phyloP scores from a whole-genome alignment of 2,888 invertebrate genomes.

The Andrena flavipes region DNA sequence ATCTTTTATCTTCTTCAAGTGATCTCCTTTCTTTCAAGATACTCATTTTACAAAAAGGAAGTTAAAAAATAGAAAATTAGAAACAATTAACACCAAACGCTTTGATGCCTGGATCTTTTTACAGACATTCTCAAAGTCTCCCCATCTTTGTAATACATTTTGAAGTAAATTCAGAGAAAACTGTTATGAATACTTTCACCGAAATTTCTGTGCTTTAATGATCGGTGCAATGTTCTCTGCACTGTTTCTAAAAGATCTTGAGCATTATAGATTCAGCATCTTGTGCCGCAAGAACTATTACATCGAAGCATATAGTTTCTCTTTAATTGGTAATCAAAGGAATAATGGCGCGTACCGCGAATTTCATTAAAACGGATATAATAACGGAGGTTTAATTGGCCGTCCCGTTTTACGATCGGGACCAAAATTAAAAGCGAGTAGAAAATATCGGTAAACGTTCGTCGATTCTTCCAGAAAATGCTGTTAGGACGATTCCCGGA shows the following conservation, averaged over 20 bases:
- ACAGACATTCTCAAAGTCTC: too few species aligned
- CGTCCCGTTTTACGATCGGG: not conserved
- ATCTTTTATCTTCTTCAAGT: too few species aligned
- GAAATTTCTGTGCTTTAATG: too few species aligned
- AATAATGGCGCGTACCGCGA: slow-evolving; percentile 6
- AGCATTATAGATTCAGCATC: too few species aligned
- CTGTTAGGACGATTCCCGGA: slow-evolving; percentile 18
- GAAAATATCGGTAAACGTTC: not conserved
- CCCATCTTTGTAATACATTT: too few species aligned
- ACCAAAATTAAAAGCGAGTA: slow-evolving; percentile 12
- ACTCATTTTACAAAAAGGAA: not conserved
- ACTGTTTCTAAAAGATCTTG: too few species aligned
- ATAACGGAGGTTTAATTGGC: slow-evolving; percentile 21
- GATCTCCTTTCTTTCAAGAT: too few species aligned
- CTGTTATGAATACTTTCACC: too few species aligned
- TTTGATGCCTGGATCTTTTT: too few species aligned
- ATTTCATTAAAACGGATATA: slow-evolving; percentile 11
- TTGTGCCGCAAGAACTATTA: not conserved
- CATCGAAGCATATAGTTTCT: slow-evolving; percentile 9
- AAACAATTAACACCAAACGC: not conserved
- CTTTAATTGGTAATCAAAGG: slow-evolving; percentile 34
- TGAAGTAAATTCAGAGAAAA: too few species aligned
- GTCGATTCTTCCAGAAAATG: slow-evolving; percentile 35
- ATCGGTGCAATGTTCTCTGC: too few species aligned
- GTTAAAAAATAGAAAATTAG: not conserved